Conservation (phyloP, 2,113 vertebrate species). For the Vulpes vulpes region DNA sequence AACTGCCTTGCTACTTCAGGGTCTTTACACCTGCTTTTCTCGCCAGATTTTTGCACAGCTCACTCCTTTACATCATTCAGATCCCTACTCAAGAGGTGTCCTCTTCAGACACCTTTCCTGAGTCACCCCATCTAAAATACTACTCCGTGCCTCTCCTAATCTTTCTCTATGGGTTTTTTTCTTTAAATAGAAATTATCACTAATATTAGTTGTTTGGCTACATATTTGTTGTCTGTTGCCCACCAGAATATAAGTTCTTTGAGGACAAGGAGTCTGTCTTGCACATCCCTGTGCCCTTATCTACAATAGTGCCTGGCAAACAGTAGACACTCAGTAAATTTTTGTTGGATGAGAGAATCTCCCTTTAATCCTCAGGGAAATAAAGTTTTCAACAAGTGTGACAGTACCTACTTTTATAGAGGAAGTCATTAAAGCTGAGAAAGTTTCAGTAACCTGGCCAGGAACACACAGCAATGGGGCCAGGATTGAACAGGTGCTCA, state of each 20-base stretch:
- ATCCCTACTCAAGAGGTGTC: background rate
- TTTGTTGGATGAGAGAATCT: conserved; percentile 17
- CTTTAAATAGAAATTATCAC: background rate
- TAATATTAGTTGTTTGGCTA: background rate
- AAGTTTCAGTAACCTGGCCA: background rate
- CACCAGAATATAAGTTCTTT: background rate
- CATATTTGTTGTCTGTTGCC: background rate
- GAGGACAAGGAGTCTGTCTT: background rate
- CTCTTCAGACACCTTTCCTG: background rate
- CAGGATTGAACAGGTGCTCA: background rate
- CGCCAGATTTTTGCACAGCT: background rate
- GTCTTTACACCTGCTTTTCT: background rate
- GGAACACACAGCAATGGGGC: background rate
- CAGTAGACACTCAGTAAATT: background rate
- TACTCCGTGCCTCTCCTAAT: background rate
- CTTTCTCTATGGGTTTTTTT: background rate
- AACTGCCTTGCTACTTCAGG: background rate
- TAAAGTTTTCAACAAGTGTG: background rate
- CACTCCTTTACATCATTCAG: background rate
- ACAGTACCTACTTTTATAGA: background rate
- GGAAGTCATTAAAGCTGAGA: background rate
- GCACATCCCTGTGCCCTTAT: background rate
- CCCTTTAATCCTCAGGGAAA: background rate
- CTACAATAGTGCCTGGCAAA: background rate
- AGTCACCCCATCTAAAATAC: background rate